Base-by-base conservation (phyloP, 2,888 invertebrate species). In the Tiphia femorata region DNA sequence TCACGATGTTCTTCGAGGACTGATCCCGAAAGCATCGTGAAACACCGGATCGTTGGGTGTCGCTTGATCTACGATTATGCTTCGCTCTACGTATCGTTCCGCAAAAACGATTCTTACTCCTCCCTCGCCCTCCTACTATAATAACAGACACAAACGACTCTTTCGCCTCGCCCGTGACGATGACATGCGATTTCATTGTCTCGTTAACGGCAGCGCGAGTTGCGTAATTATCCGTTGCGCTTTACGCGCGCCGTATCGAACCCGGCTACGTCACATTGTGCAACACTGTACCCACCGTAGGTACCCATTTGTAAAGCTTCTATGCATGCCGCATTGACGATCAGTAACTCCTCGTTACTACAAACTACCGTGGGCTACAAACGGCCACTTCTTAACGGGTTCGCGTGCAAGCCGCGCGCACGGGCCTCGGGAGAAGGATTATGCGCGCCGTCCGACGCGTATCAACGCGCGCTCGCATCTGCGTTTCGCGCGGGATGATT, bases 331-430 rank as follows among this genome's bases (percentile, higher is more conserved):
- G 49, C 43, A 58, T 67, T 62, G 65, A 60, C 68, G 60, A 67
- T 60, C 55, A 63, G 67, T 67, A 67, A 67, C 62, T 64, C 64
- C 70, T 70, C 65, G 65, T 70, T 72, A 68, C 72, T 57, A 58
- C 30, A 52, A n/a, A 55, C 62, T 64, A 63, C 64, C 60, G 55
- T 57, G 51, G 43, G 50, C 60, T 63, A 62, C 61, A 47, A 62
- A 53, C 41, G 58, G 53, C 49, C 55, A 49, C 64, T 65, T 62
- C 61, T 67, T 62, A 59, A 48, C 52, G 59, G 50, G 67, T 66
- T 52, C 12, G 12, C 33, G 12, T 33, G n/a, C n/a, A n/a, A n/a
- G n/a, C n/a, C 55, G 43, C 21, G 42, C 35, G 49, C 40, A 35
- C 35, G 19, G 17, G 29, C 5, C 6, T 17, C 17, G 17, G n/a